Evolutionary conservation across 2,113 vertebrate species (phyloP).

Genomic region (Rhea americana): DNA sequence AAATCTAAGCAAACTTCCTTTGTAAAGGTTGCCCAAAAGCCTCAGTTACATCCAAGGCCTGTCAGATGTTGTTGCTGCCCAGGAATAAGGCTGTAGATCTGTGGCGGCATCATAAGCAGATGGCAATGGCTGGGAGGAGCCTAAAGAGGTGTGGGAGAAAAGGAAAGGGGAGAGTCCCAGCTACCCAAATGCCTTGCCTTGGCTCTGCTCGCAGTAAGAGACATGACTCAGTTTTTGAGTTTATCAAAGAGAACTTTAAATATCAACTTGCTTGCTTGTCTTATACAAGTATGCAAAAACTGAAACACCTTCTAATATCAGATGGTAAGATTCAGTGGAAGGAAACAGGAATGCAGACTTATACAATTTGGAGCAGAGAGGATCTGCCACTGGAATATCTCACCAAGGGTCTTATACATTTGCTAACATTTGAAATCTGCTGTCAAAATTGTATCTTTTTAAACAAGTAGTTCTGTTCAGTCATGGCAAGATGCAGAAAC

Average conservation of each 20-base stretch:
- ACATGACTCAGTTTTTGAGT: background rate
- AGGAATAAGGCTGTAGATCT: slow-evolving; percentile 41
- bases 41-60: background rate
- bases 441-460: background rate
- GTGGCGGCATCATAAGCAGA: slow-evolving; percentile 23
- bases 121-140: slow-evolving; percentile 34
- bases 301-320: background rate
- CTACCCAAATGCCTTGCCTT: slow-evolving; percentile 36
- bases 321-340: background rate
- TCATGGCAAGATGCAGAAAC: rapidly evolving
- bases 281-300: background rate
- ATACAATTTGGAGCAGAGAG: background rate
- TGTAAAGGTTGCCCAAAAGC: slow-evolving; percentile 32
- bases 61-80: slow-evolving; percentile 59
- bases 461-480: rapidly evolving
- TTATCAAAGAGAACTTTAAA: slow-evolving; percentile 1
- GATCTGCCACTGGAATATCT: background rate
- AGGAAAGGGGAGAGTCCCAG: slow-evolving; percentile 5
- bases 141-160: slow-evolving; percentile 24
- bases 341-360: background rate
- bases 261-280: background rate
- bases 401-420: background rate
- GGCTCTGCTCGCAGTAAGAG: background rate
- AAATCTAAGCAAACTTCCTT: background rate
- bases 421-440: background rate